phyloP scores from a whole-genome alignment of 2,888 invertebrate species.

The Erebia epiphron region DNA sequence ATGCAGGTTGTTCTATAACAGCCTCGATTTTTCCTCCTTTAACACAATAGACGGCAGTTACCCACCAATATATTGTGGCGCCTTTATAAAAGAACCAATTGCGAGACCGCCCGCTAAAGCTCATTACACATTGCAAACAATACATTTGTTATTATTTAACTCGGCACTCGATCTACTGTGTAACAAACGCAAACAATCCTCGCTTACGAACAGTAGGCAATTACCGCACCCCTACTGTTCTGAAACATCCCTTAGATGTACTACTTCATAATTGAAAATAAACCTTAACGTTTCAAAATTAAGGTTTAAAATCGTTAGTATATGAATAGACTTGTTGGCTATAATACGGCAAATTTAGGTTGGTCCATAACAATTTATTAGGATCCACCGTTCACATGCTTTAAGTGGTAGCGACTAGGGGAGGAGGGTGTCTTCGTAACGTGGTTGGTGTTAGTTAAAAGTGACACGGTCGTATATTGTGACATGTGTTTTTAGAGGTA shows the following conservation, averaged over 20 bases:
- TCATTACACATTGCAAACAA: constrained; percentile 61
- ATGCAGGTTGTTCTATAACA: constrained; percentile 15
- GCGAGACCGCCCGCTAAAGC: constrained; percentile 58
- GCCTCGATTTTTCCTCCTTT: constrained; percentile 26
- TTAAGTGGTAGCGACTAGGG: constrained; percentile 38
- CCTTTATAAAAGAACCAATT: constrained; percentile 52
- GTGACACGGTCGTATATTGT: constrained; percentile 55
- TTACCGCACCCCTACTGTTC: constrained; percentile 63
- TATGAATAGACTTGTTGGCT: constrained; percentile 21
- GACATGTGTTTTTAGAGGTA: constrained; percentile 61
- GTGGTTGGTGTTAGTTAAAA: constrained; percentile 47
- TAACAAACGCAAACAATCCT: constrained; percentile 64
- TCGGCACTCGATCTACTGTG: constrained; percentile 50
- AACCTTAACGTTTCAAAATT: constrained; percentile 42
- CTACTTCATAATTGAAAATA: constrained; percentile 16
- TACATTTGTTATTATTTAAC: constrained; percentile 74
- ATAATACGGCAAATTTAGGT: constrained; percentile 49
- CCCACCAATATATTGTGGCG: constrained; percentile 35
- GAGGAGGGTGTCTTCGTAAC: constrained; percentile 47
- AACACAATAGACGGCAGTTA: constrained; percentile 40
- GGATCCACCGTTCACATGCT: constrained; percentile 37
- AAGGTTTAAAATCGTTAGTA: constrained; percentile 33
- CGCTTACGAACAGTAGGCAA: constrained; percentile 66
- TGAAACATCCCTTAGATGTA: constrained; percentile 53
- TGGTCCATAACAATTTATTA: constrained; percentile 51